Evolutionary conservation across 2,113 vertebrate species (phyloP).

Genomic region (Callorhinus ursinus): DNA sequence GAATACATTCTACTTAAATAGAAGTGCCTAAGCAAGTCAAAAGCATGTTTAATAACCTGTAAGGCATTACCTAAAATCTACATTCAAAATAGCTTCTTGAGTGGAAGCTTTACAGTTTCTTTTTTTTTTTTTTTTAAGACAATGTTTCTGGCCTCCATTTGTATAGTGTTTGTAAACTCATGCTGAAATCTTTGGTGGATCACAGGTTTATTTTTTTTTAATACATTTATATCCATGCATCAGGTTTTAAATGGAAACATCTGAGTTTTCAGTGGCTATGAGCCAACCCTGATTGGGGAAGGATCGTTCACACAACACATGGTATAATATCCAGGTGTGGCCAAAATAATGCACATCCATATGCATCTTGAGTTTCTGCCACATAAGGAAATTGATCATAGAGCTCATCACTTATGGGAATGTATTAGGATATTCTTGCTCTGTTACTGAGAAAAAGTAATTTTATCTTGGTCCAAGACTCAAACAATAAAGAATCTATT

Average conservation of each 20-base stretch:
- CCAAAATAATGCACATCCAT: neutral
- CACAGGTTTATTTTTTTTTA: neutral
- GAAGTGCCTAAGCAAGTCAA: neutral
- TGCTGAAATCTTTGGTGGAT: neutral
- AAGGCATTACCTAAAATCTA: neutral
- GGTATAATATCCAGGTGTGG: neutral
- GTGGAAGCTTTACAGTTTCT: neutral
- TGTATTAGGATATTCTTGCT: neutral
- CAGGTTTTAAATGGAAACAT: conserved; percentile 51
- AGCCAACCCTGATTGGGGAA: conserved; percentile 2
- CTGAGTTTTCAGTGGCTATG: conserved; percentile 31
- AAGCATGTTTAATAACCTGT: neutral
- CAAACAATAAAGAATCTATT: conserved; percentile 63
- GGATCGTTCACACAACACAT: neutral
- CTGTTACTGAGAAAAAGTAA: neutral
- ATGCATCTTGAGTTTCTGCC: neutral
- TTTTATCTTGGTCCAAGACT: neutral
- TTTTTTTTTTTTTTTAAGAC: neutral
- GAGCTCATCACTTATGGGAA: neutral
- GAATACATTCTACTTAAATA: neutral
- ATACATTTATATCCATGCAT: conserved; percentile 4
- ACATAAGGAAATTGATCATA: neutral
- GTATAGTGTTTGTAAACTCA: neutral
- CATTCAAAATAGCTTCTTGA: neutral
- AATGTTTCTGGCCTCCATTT: neutral